These are phyloP conservation scores for Vulpes vulpes DNA, from an alignment of 2,113 vertebrate genomes.

Conservation along the genomic window DNA sequence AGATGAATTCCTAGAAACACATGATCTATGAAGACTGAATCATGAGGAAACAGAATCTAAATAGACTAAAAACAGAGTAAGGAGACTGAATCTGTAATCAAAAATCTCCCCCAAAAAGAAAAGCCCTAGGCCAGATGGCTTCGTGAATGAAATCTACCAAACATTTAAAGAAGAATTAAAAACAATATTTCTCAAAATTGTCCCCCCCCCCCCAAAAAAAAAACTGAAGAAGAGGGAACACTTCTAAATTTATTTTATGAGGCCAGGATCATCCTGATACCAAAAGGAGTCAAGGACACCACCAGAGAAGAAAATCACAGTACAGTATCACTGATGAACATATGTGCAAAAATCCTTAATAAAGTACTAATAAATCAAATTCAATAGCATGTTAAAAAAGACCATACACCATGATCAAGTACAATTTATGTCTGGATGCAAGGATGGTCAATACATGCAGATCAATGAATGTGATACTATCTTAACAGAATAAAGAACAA, in stretches of 20 bases:
- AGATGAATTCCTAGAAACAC: background rate
- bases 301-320: slow-evolving; percentile 11
- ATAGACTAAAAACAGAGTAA: background rate
- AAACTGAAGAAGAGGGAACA: background rate
- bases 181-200: background rate
- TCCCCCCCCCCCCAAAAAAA: background rate
- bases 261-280: background rate
- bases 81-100: background rate
- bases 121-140: background rate
- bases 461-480: background rate
- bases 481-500: slow-evolving; percentile 14
- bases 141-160: background rate
- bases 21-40: background rate
- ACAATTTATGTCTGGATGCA: background rate
- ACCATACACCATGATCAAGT: background rate
- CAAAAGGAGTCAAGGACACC: background rate
- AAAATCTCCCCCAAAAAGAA: background rate
- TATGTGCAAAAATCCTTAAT: background rate
- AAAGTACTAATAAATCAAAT: slow-evolving; percentile 21
- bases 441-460: background rate
- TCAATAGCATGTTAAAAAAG: background rate
- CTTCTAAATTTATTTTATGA: background rate
- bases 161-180: slow-evolving; percentile 49
- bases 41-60: background rate
- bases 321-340: background rate